Percentiles rank a stretch among this genome's conserved stretches.
Evolutionary conservation across 2,888 invertebrate species (phyloP).

Genomic region (Zaprionus obscuricornis): DNA sequence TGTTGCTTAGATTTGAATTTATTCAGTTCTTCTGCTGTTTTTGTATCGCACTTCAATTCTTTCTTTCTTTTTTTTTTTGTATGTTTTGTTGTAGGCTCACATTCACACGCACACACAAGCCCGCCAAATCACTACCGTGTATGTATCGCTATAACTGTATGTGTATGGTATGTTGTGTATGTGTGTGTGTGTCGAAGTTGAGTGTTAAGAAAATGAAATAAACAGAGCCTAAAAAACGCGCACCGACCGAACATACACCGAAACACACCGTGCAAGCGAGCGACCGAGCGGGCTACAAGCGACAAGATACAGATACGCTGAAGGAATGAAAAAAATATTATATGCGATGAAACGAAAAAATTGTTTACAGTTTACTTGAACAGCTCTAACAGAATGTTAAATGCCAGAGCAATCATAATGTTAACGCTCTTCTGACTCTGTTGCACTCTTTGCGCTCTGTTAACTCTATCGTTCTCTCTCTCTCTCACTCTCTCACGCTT

Average conservation of each 20-base stretch:
- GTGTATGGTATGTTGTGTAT: slow-evolving; percentile 18
- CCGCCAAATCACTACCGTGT: slow-evolving; percentile 76
- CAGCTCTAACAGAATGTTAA: slow-evolving; percentile 5
- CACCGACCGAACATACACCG: slow-evolving; percentile 51
- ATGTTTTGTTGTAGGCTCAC: slow-evolving; percentile 61
- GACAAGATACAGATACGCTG: slow-evolving; percentile 53
- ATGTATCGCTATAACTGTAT: slow-evolving; percentile 48
- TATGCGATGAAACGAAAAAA: slow-evolving; percentile 27
- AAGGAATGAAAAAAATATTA: slow-evolving; percentile 51
- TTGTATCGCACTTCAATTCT: slow-evolving; percentile 44
- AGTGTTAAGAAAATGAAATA: slow-evolving; percentile 57
- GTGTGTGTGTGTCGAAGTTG: slow-evolving; percentile 33
- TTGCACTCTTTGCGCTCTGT: slow-evolving; percentile 25
- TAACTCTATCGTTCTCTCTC: slow-evolving; percentile 30
- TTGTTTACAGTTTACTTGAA: slow-evolving; percentile 17
- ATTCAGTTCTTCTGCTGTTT: slow-evolving; percentile 30
- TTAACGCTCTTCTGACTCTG: slow-evolving; percentile 14
- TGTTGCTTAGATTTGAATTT: slow-evolving; percentile 28
- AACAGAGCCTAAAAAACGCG: slow-evolving; percentile 61
- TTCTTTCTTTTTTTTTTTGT: slow-evolving; percentile 39
- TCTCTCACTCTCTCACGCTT: slow-evolving; percentile 6
- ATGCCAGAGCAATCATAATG: slow-evolving; percentile 16
- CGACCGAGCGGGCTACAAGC: slow-evolving; percentile 46
- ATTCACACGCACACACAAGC: slow-evolving; percentile 65
- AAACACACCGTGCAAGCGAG: slow-evolving; percentile 41